Percentiles rank a stretch among this genome's conserved stretches.
Evolutionary conservation across 2,797 vertebrate genomes (phyloP).

Genomic region (Acestrorhynchus altus): DNA sequence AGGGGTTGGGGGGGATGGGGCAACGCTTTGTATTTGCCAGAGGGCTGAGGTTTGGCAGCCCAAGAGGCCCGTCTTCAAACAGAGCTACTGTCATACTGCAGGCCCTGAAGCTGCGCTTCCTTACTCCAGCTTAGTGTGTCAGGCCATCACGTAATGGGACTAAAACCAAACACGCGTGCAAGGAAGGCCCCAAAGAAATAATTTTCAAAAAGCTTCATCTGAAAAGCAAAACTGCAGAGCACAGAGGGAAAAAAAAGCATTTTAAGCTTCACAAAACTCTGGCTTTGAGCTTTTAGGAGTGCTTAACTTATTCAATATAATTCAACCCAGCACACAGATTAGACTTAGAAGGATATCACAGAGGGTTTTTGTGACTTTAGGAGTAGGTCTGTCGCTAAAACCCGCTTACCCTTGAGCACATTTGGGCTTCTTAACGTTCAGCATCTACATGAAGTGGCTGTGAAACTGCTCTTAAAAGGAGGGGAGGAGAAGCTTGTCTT

Average conservation of each 20-base stretch:
- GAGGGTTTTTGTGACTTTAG: constrained; percentile 24
- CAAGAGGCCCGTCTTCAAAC: constrained; percentile 45
- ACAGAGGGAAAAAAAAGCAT: neutral
- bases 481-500: constrained; percentile 18
- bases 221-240: constrained; percentile 27
- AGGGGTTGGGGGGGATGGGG: neutral
- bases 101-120: constrained; percentile 37
- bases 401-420: neutral
- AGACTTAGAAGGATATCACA: constrained; percentile 26
- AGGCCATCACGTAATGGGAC: constrained; percentile 36
- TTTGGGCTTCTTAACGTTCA: constrained; percentile 34
- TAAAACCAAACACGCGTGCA: constrained; percentile 37
- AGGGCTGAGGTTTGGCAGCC: constrained; percentile 35
- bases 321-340: constrained; percentile 31
- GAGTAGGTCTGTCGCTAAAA: constrained; percentile 23
- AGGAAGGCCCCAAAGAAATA: constrained; percentile 4
- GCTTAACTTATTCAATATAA: constrained; percentile 46
- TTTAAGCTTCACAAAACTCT: constrained; percentile 36
- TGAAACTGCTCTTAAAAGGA: neutral
- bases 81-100: constrained; percentile 26
- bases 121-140: constrained; percentile 48
- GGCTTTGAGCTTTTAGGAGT: constrained; percentile 31
- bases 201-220: neutral
- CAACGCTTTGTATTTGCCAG: constrained; percentile 32
- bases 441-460: constrained; percentile 10